These are phyloP conservation scores for Oopsacas minuta DNA, from an alignment of 37 sponge, comb jelly and placozoan species.

Conservation along the genomic window DNA sequence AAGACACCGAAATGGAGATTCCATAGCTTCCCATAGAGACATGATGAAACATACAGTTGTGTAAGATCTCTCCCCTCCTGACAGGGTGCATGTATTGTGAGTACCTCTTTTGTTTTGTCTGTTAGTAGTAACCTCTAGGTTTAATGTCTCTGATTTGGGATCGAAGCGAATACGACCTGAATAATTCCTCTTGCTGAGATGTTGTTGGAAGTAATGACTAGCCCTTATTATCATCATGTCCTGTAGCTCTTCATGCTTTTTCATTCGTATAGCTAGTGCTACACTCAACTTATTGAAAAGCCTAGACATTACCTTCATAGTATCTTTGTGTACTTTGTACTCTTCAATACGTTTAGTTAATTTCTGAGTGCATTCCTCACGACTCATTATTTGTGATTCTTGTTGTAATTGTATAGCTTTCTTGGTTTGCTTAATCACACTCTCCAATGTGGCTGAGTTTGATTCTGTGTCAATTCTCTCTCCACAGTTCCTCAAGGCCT, in stretches of 20 bases:
- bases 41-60: constrained; percentile 94
- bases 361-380: constrained; percentile 8
- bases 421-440: constrained; percentile 26
- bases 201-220: constrained; percentile 42
- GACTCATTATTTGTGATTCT: neutral
- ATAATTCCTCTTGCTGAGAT: constrained; percentile 64
- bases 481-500: constrained; percentile 35
- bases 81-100: constrained; percentile 69
- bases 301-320: neutral
- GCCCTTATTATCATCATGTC: constrained; percentile 41
- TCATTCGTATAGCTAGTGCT: constrained; percentile 28
- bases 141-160: constrained; percentile 41
- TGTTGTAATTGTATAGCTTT: constrained; percentile 17
- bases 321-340: neutral
- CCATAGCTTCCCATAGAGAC: constrained; percentile 93
- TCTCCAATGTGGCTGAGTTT: neutral
- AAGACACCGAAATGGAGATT: constrained; percentile 77
- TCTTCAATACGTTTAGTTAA: neutral
- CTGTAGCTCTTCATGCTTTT: constrained; percentile 31
- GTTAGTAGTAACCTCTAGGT: constrained; percentile 32
- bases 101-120: constrained; percentile 22
- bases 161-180: constrained; percentile 56
- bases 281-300: constrained; percentile 21
- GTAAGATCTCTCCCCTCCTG: constrained; percentile 95
- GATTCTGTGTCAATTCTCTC: neutral